phyloP scores from a whole-genome alignment of 1,140 invertebrate genomes.

The Ladona fulva region DNA sequence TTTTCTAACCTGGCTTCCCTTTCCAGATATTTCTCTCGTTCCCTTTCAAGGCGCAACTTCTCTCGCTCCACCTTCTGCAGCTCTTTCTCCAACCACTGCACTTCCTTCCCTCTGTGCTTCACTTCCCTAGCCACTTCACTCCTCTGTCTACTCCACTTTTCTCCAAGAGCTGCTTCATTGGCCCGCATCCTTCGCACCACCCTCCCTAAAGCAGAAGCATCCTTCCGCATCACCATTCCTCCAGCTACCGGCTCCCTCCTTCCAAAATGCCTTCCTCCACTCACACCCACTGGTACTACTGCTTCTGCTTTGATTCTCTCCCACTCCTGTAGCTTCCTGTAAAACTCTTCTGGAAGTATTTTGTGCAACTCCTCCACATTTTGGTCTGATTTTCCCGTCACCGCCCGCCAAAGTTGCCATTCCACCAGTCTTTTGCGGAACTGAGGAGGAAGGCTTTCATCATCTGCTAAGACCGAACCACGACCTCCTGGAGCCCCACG shows the following conservation, averaged over 20 bases:
- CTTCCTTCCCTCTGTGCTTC: constrained; percentile 39
- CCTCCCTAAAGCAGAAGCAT: constrained; percentile 25
- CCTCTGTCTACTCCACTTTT: constrained; percentile 27
- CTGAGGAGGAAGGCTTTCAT: constrained; percentile 27
- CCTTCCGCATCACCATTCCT: constrained; percentile 27
- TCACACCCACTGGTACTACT: constrained; percentile 22
- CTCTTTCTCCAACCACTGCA: constrained; percentile 49
- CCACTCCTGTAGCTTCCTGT: constrained; percentile 44
- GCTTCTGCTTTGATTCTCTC: constrained; percentile 32
- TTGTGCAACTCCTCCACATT: constrained; percentile 27
- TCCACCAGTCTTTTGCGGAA: constrained; percentile 51
- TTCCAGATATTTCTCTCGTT: constrained; percentile 50
- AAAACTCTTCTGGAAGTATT: constrained; percentile 43
- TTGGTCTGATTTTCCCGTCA: constrained; percentile 29
- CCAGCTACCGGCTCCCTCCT: constrained; percentile 12
- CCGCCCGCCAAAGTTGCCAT: constrained; percentile 56
- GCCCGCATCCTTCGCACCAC: constrained; percentile 13
- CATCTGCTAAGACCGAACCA: background rate
- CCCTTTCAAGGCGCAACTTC: constrained; percentile 49
- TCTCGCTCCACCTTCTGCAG: constrained; percentile 51
- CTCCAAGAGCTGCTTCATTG: background rate
- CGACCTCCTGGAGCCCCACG: background rate
- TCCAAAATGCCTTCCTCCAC: constrained; percentile 29
- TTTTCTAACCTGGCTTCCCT: constrained; percentile 44
- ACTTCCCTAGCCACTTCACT: constrained; percentile 20